Conservation (phyloP, 2,797 vertebrate genomes). For the Enteromius anoplus region DNA sequence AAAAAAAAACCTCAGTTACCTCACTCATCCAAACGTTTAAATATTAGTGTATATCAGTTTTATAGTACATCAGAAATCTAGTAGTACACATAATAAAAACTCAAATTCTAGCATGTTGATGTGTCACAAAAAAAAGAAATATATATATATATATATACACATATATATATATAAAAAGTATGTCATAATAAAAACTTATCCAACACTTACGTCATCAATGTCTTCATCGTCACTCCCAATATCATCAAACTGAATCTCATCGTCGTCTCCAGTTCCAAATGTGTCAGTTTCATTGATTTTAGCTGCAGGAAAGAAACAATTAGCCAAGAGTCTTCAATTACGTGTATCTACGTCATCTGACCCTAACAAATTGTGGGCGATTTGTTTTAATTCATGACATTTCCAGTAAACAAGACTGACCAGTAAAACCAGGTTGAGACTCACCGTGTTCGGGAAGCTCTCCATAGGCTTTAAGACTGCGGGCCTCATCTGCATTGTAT, state of each 20-base stretch:
- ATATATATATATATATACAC: no score
- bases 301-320: constrained; percentile 71
- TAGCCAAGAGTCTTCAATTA: background rate
- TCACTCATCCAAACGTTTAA: background rate
- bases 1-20: background rate
- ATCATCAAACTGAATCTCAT: constrained; percentile 97
- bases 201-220: constrained; percentile 90
- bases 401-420: background rate
- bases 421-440: background rate
- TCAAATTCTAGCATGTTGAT: background rate
- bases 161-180: no score
- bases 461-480: constrained; percentile 96
- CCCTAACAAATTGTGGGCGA: background rate
- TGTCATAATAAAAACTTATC: background rate
- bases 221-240: constrained; percentile 94
- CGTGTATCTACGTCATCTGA: background rate
- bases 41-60: background rate
- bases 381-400: background rate
- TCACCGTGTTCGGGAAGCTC: constrained; percentile 98
- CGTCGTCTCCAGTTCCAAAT: constrained; percentile 92
- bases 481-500: constrained; percentile 96
- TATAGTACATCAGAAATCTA: background rate
- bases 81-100: background rate
- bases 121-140: background rate
- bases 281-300: constrained; percentile 98